These are phyloP conservation scores for Bombus cullumanus DNA, from an alignment of 1,140 invertebrate genomes.

Conservation along the genomic window DNA sequence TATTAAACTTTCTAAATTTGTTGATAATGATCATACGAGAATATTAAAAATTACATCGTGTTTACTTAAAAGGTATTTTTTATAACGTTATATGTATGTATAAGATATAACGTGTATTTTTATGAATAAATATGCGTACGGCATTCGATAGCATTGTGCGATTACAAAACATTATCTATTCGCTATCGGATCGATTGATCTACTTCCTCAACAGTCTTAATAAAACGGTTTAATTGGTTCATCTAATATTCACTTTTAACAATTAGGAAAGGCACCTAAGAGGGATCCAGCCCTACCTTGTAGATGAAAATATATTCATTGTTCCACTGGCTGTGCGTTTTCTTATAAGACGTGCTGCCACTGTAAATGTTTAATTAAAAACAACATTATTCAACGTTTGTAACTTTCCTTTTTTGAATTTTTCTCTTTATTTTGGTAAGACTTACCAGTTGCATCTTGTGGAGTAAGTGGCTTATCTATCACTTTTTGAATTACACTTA, in stretches of 20 bases:
- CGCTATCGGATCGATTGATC: slow-evolving; percentile 43
- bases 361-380: slow-evolving; percentile 82
- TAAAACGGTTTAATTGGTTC: slow-evolving; percentile 59
- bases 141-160: slow-evolving; percentile 56
- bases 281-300: slow-evolving; percentile 79
- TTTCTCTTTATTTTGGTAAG: slow-evolving; percentile 17
- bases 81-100: slow-evolving; percentile 31
- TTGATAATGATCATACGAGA: slow-evolving; percentile 1
- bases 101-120: slow-evolving; percentile 44
- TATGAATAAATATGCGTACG: slow-evolving; percentile 50
- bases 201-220: slow-evolving; percentile 30
- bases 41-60: background rate
- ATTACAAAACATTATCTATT: slow-evolving; percentile 46
- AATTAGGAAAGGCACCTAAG: slow-evolving; percentile 75
- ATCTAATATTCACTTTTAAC: slow-evolving; percentile 65
- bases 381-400: slow-evolving; percentile 4
- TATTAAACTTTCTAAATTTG: background rate
- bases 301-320: slow-evolving; percentile 88
- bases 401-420: background rate
- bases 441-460: slow-evolving; percentile 91
- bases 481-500: slow-evolving; percentile 89
- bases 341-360: slow-evolving; percentile 87
- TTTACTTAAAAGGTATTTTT: slow-evolving; percentile 31
- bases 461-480: slow-evolving; percentile 90
- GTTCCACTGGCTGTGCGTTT: slow-evolving; percentile 88